These are phyloP conservation scores for Dasysyrphus albostriatus DNA, from an alignment of 2,888 invertebrate species.

Conservation along the genomic window DNA sequence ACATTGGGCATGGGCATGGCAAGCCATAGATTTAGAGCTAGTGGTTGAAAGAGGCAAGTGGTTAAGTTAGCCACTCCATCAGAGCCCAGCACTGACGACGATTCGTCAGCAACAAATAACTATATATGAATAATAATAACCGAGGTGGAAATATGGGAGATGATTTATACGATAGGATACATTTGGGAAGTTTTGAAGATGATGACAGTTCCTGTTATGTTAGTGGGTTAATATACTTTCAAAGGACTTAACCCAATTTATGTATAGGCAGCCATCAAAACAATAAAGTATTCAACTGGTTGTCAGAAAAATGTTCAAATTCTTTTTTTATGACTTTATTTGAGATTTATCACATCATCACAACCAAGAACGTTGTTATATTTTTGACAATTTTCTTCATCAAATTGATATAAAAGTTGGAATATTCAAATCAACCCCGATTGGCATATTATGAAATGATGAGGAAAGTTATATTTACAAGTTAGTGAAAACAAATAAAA, in stretches of 20 bases:
- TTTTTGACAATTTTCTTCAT: no score
- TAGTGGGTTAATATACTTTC: background rate
- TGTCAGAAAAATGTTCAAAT: background rate
- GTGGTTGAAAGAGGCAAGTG: background rate
- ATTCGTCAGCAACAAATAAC: background rate
- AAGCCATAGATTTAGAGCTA: conserved; percentile 1
- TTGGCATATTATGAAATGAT: no score
- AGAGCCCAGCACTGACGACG: background rate
- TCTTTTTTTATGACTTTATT: no score
- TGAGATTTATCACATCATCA: no score
- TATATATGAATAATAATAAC: background rate
- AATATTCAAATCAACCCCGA: no score
- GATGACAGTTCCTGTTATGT: background rate
- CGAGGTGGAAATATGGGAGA: background rate
- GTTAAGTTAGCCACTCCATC: background rate
- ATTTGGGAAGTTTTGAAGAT: background rate
- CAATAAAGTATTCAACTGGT: background rate
- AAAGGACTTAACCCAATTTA: background rate
- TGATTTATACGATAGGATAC: conserved; percentile 6
- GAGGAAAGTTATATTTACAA: no score
- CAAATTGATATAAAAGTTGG: no score
- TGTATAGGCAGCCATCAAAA: background rate
- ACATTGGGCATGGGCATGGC: background rate
- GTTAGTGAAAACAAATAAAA: no score
- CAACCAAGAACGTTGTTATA: no score